Percentiles rank a stretch among this genome's conserved stretches.
Evolutionary conservation across 2,888 invertebrate genomes (phyloP).

Genomic region (Phalangium opilio): DNA sequence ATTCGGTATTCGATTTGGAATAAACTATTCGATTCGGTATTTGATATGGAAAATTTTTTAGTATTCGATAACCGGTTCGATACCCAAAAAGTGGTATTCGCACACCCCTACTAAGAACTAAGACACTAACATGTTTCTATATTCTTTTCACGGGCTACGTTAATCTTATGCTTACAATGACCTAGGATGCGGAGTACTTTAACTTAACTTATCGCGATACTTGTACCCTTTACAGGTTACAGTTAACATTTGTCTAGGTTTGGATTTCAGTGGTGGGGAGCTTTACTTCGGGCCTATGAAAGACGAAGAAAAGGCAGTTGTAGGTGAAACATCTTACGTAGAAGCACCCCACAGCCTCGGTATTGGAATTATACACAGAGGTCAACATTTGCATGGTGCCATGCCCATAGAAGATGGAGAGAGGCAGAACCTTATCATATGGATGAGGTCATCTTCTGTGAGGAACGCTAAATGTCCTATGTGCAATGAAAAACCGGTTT

Average conservation of each 20-base stretch:
- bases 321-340: background rate
- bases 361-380: conserved; percentile 31
- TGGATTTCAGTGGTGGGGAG: conserved; percentile 29
- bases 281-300: conserved; percentile 31
- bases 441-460: conserved; percentile 33
- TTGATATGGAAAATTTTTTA: no score
- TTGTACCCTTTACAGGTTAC: conserved; percentile 27
- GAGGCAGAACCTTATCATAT: conserved; percentile 33
- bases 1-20: no score
- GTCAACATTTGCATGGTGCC: conserved; percentile 33
- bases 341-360: conserved; percentile 23
- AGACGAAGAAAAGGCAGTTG: conserved; percentile 10
- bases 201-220: no score
- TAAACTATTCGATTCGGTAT: no score
- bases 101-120: no score
- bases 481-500: conserved; percentile 30
- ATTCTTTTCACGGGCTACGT: no score
- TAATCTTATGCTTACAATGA: no score
- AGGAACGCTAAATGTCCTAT: conserved; percentile 33
- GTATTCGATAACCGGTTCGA: no score
- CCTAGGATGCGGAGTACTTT: no score
- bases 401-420: conserved; percentile 29
- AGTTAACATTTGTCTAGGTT: conserved; percentile 32
- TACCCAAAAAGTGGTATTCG: no score
- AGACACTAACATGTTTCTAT: no score